Conservation (phyloP, 1,140 invertebrate species). For the Cylas formicarius region DNA sequence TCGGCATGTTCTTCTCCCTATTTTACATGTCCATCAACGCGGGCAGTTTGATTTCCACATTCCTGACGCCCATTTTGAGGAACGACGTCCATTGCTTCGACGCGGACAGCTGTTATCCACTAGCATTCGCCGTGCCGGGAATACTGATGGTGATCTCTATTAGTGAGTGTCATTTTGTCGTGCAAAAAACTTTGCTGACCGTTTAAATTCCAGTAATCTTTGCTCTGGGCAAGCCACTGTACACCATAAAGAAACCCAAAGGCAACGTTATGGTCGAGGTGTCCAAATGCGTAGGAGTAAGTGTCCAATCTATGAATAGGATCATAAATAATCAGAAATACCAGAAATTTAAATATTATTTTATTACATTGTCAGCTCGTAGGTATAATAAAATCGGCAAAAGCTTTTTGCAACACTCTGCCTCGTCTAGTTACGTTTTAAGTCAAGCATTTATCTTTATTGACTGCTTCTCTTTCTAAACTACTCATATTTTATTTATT, state of each 20-base stretch:
- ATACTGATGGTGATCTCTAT: constrained; percentile 76
- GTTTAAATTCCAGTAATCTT: constrained; percentile 67
- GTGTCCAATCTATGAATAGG: constrained; percentile 38
- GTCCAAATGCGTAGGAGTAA: constrained; percentile 69
- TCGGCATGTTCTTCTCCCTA: constrained; percentile 82
- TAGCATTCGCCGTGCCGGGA: constrained; percentile 89
- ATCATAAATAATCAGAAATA: not conserved
- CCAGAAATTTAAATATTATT: not conserved
- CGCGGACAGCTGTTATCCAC: constrained; percentile 72
- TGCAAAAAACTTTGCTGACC: not conserved
- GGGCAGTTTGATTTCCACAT: constrained; percentile 83
- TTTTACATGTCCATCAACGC: constrained; percentile 94
- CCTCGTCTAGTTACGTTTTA: too few relatives aligned
- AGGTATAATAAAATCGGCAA: not conserved
- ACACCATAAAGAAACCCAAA: constrained; percentile 68
- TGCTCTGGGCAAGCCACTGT: constrained; percentile 64
- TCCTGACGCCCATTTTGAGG: constrained; percentile 80
- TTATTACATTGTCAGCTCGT: constrained; percentile 9
- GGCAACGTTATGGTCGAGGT: constrained; percentile 80
- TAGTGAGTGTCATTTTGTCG: constrained; percentile 46
- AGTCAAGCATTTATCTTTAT: too few relatives aligned
- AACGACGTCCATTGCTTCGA: constrained; percentile 78
- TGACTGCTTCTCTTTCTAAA: too few relatives aligned
- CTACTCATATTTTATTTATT: too few relatives aligned
- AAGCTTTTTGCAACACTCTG: too few relatives aligned